A percentile compares a stretch with the other conserved stretches of the same genome.
Evolutionary conservation across 1,140 invertebrate genomes (phyloP).

Genomic region (Atopsyche davidsoni): DNA sequence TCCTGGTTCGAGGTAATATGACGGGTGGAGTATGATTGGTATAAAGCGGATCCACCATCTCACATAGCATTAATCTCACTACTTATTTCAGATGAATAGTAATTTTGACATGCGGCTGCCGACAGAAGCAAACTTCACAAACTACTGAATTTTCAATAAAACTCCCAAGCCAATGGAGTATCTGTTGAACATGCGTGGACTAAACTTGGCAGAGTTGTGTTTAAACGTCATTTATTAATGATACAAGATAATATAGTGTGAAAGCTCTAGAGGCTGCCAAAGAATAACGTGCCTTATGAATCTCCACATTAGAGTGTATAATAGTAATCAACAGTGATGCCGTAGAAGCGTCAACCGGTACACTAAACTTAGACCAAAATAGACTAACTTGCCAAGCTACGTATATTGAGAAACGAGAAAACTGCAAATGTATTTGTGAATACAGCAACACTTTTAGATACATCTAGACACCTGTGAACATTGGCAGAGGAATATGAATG

Average conservation of each 20-base stretch:
- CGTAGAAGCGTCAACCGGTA: too few species aligned
- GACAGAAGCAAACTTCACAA: slow-evolving; percentile 1
- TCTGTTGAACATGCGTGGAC: slow-evolving; percentile 15
- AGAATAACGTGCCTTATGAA: slow-evolving; percentile 10
- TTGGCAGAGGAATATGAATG: background rate
- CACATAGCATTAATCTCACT: background rate
- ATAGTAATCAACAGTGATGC: too few species aligned
- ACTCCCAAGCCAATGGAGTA: slow-evolving; percentile 17
- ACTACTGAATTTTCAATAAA: slow-evolving; percentile 17
- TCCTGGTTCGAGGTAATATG: slow-evolving; percentile 44
- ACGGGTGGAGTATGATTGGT: slow-evolving; percentile 35
- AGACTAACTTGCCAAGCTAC: too few species aligned
- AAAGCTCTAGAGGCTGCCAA: background rate
- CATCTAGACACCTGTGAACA: background rate
- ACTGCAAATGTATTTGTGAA: slow-evolving; percentile 7
- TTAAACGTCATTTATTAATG: slow-evolving; percentile 10
- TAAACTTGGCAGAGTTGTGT: slow-evolving; percentile 13
- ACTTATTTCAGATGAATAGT: background rate
- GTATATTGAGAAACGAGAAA: too few species aligned
- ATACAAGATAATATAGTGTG: slow-evolving; percentile 3
- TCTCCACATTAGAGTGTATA: too few species aligned
- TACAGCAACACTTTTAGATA: background rate
- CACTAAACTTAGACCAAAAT: too few species aligned
- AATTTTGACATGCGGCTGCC: slow-evolving; percentile 9
- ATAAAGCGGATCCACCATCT: slow-evolving; percentile 19